Base-by-base conservation (phyloP, 1,140 invertebrate genomes). In the Sycophaga agraensis region DNA sequence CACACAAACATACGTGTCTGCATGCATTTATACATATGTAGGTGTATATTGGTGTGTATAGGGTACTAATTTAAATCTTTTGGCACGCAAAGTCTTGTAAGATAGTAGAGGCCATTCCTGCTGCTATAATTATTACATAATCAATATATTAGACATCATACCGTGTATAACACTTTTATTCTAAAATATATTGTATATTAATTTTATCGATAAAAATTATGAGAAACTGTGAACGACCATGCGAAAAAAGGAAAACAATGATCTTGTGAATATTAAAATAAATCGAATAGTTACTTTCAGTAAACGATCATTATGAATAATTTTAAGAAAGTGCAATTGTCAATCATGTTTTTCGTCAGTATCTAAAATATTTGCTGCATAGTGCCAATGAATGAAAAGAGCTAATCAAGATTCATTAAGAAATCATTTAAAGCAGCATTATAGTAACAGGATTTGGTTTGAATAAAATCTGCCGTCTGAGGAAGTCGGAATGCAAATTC, bases 11-110 rank as follows among this genome's bases (percentile, higher is more conserved):
- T 42, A 35, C 49, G 22, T 39, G 45, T 28, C 11, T 39, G 35
- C 35, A 54, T 55, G 19, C 19, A n/a, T 26, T 35, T 64, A 58
- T 63, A 64, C 39, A 66, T 70, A 60, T 53, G 71, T 71, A 64
- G 64, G 11, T 28, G 22, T 31, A n/a, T 31, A 31, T 31, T 49
- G 45, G 17, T 14, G n/a, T n/a, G n/a, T n/a, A n/a, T n/a, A n/a
- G n/a, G n/a, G n/a, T n/a, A n/a, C n/a, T n/a, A n/a, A n/a, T n/a
- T n/a, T n/a, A n/a, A 68, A 68, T 67, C 68, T 80, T 80, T 75
- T 73, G 78, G 75, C 77, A 80, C 73, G 71, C 66, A 72, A 78
- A 75, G n/a, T 78, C 73, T 77, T 80, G 77, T 79, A 79, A 78
- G 67, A 79, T 79, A 80, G 76, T 75, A 75, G 73, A 74, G 70